Evolutionary conservation across 2,113 vertebrate genomes (phyloP).

Genomic region (Rhineura floridana): DNA sequence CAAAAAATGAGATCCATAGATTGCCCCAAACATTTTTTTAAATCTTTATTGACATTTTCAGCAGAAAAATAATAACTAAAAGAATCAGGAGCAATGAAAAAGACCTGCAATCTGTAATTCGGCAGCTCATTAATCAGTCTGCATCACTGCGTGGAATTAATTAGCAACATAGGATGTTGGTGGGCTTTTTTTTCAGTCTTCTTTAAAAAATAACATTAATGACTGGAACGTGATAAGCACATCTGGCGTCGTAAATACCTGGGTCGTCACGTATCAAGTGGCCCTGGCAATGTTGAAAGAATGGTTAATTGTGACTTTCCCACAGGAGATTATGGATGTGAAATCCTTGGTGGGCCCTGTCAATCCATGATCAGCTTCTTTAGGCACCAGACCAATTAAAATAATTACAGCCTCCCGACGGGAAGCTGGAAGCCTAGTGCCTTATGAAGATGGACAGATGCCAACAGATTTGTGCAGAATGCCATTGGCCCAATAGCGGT

Average conservation of each 20-base stretch:
- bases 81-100: background rate
- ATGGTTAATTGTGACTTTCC: conserved; percentile 18
- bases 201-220: background rate
- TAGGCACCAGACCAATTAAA: background rate
- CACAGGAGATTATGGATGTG: background rate
- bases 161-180: background rate
- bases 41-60: too few relatives aligned
- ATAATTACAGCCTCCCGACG: conserved; percentile 6
- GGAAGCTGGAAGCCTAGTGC: background rate
- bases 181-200: background rate
- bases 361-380: background rate
- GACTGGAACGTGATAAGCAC: background rate
- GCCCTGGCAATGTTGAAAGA: background rate
- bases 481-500: background rate
- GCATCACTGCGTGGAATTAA: background rate
- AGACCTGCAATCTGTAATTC: background rate
- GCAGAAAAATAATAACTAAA: background rate
- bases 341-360: background rate
- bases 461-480: background rate
- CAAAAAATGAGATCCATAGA: background rate
- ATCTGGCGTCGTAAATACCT: background rate
- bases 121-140: background rate
- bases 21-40: too few relatives aligned
- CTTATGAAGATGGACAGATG: background rate
- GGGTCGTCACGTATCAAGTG: background rate